Evolutionary conservation across 2,888 invertebrate genomes (phyloP).

Genomic region (Eupithecia centaureata): DNA sequence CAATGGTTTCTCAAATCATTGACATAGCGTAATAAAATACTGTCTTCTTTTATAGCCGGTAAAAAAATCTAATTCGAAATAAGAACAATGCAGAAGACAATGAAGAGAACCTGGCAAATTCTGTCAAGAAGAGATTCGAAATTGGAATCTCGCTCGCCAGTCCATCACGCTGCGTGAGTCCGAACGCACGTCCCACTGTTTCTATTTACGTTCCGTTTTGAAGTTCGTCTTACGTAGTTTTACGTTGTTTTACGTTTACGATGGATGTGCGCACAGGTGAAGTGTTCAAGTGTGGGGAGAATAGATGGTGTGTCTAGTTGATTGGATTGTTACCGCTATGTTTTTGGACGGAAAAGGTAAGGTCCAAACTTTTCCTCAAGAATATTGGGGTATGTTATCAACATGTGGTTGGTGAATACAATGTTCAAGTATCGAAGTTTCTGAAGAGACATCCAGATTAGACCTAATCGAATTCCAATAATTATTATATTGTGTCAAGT

Average conservation of each 20-base stretch:
- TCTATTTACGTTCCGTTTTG: constrained; percentile 60
- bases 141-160: constrained; percentile 63
- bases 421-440: no score
- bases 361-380: constrained; percentile 43
- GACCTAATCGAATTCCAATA: no score
- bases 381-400: neutral
- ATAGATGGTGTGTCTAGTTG: constrained; percentile 45
- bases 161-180: constrained; percentile 64
- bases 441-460: no score
- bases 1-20: neutral
- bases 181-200: constrained; percentile 69
- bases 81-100: neutral
- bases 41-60: neutral
- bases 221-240: neutral
- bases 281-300: constrained; percentile 69
- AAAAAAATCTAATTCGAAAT: neutral
- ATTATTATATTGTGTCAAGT: no score
- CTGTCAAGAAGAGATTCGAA: constrained; percentile 63
- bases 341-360: constrained; percentile 79
- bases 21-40: neutral
- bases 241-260: constrained; percentile 29
- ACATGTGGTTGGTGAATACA: no score
- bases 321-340: constrained; percentile 47
- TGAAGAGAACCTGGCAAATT: constrained; percentile 42
- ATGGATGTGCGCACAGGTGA: constrained; percentile 67